Conservation (phyloP, 2,113 vertebrate genomes). For the Lota lota region DNA sequence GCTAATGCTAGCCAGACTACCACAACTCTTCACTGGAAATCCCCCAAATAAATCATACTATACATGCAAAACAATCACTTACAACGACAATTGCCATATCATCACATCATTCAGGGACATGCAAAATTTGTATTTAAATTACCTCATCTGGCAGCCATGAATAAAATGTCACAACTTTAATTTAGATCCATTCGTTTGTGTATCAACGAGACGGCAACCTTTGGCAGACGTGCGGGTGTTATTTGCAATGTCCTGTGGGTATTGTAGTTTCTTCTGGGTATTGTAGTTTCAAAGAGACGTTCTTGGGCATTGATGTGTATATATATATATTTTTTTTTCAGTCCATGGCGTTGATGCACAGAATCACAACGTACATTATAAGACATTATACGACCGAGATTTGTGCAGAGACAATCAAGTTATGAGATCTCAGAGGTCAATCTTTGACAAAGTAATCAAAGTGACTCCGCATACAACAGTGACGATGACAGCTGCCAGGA, state of each 20-base stretch:
- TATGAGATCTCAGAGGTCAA: too few relatives aligned
- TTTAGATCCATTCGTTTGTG: slow-evolving; percentile 24
- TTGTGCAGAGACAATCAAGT: too few relatives aligned
- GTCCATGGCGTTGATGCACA: too few relatives aligned
- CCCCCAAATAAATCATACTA: neutral
- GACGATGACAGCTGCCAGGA: slow-evolving; percentile 6
- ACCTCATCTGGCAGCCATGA: slow-evolving; percentile 60
- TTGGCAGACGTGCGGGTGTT: slow-evolving; percentile 49
- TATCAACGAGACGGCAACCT: slow-evolving; percentile 24
- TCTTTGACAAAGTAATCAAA: slow-evolving; percentile 1
- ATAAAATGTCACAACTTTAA: slow-evolving; percentile 35
- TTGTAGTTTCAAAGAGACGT: slow-evolving; percentile 42
- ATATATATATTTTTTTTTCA: too few relatives aligned
- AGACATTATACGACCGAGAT: too few relatives aligned
- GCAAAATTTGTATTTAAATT: slow-evolving; percentile 12
- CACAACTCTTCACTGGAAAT: too few relatives aligned
- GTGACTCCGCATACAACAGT: slow-evolving; percentile 21
- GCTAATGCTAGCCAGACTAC: too few relatives aligned
- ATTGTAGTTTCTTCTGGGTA: slow-evolving; percentile 47
- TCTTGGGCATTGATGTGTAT: too few relatives aligned
- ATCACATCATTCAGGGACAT: neutral
- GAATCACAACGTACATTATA: too few relatives aligned
- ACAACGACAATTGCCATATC: too few relatives aligned
- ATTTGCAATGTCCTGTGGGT: slow-evolving; percentile 33
- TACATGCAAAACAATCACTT: neutral